Base-by-base conservation (phyloP, 2,797 vertebrate species). In the Chromis chromis region DNA sequence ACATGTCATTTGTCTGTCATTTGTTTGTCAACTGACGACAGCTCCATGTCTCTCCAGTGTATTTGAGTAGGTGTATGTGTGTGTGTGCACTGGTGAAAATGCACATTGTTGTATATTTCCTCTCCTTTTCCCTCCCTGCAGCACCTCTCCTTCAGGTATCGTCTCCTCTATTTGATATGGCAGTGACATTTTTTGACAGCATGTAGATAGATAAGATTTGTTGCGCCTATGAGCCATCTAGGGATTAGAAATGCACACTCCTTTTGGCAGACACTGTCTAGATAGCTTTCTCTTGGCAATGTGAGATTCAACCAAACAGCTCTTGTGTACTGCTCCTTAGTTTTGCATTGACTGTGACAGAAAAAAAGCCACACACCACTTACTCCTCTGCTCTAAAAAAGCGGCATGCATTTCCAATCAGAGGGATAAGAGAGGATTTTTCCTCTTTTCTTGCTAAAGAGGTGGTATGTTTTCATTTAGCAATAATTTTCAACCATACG, bases 1-100 rank as follows among this genome's bases (percentile, higher is more conserved):
- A 90, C 92, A 89, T 94, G 94, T 94, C 94, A 95, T 94, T 95
- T 94, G 92, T 93, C 92, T 94, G 94, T 95, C 95, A 95, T 94
- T 94, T 95, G 93, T 95, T 94, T 94, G 92, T 94, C 94, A 94
- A 89, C 91, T 79, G 89, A 92, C 89, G 87, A 92, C 91, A 91
- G 89, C 88, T 90, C 89, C 76, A 81, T 89, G 90, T 88, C 87
- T 90, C 90, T 89, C 91, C 78, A 40, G 88, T 87, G 88, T 85
- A 86, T 91, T 89, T 81, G 78, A 79, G 82, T 67, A 50, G 36
- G 79, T 82, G 86, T 82, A 59, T 65, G 68, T 66, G 48, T 77
- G 72, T 72, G 54, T 61, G 12, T 8, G 55, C 60, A 46, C 61
- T 72, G 68, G 73, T 83, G 71, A 79, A 88, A 89, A 89, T 85